Evolutionary conservation across 2,888 invertebrate genomes (phyloP).

Genomic region (Alsophila aescularia): DNA sequence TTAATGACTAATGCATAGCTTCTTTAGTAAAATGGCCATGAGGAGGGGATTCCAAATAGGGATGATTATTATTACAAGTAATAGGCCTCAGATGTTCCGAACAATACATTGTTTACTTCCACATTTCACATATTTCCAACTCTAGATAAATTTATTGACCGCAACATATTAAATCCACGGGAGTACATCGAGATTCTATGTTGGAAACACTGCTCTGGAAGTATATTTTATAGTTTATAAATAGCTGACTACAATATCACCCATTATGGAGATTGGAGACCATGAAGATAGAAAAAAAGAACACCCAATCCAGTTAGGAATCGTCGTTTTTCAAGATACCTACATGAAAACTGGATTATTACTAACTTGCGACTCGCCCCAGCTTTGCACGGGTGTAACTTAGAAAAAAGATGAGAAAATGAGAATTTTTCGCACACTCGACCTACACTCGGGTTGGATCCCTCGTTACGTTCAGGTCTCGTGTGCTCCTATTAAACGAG

Average conservation of each 20-base stretch:
- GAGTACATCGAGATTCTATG: slow-evolving; percentile 18
- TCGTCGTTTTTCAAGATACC: no score
- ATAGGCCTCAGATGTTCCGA: background rate
- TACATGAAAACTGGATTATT: no score
- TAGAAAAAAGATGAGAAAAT: no score
- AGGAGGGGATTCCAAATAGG: background rate
- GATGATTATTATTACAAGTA: background rate
- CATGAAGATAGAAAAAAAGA: background rate
- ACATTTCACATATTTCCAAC: background rate
- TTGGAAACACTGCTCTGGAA: slow-evolving; percentile 22
- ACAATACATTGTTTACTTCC: background rate
- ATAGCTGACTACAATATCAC: slow-evolving; percentile 26
- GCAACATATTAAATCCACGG: slow-evolving; percentile 14
- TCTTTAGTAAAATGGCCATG: background rate
- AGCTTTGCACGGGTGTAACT: no score
- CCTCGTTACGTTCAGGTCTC: no score
- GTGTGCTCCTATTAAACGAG: no score
- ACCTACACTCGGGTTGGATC: no score
- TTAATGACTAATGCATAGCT: no score
- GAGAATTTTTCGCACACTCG: no score
- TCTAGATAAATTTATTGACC: background rate
- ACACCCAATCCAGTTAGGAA: no score
- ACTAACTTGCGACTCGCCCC: no score
- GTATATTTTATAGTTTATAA: slow-evolving; percentile 31
- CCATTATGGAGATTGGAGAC: slow-evolving; percentile 17